Base-by-base conservation (phyloP, 1,140 invertebrate species). In the Sitodiplosis mosellana region DNA sequence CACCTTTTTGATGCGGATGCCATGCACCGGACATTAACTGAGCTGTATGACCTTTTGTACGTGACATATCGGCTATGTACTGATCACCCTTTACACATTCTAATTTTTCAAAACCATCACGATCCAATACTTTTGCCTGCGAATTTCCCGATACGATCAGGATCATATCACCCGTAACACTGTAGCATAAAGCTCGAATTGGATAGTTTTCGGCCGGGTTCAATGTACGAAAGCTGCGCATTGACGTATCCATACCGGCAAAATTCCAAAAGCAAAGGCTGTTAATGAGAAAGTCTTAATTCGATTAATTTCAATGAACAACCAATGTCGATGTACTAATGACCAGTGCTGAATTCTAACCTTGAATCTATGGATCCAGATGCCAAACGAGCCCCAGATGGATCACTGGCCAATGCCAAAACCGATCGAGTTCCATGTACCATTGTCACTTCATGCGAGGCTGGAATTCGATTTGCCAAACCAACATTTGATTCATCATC, bases 191-290 rank as follows among this genome's bases (percentile, higher is more conserved):
- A 47, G 77, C 76, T 56, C 83, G 83, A 33, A 99, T 93, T 0
- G 89, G 88, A 68, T 99, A 89, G 59, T 91, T 89, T 64, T 96
- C 93, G 66, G 88, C 94, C 0, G 94, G 94, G 53, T 84, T 78
- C 7, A 96, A 66, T 1, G 82, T 86, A n/a, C 94, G 74, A 60
- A 97, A 98, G 52, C 87, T 87, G 46, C 83, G 75, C 67, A 95
- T 73, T 1, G 81, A 78, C 0, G 83, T 75, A 65, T 98, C 92
- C 91, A 99, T 97, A 8, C 93, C 93, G 48, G 88, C 84, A 73
- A 98, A 99, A 68, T 99, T 94, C 89, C 90, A 99, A 53, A 98
- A 87, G 22, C 82, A 83, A 1, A 99, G 82, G 54, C 96, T 89
- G 67, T 96, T 5, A 27, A 27, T 10, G 27, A 27, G 27, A 27